Base-by-base conservation (phyloP, 2,888 invertebrate genomes). In the Papilio gigon region DNA sequence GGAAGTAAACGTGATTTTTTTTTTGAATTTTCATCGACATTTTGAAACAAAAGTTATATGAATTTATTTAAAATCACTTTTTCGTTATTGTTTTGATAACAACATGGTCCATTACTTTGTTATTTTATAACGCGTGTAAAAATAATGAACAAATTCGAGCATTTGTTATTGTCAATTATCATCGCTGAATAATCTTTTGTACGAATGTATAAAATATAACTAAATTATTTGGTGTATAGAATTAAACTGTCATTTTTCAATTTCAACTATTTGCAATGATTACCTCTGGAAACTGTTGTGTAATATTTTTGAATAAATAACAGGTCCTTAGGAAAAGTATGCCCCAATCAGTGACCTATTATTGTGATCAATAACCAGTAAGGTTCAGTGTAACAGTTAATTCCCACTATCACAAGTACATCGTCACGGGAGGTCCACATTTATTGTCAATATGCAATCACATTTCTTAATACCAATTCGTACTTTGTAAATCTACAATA, bases 141-240 rank as follows among this genome's bases (percentile, higher is more conserved):
- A 40, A 37, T 22, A 2, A 25, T 6, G 12, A 30, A 61, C 20
- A 12, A 37, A 25, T 9, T 42, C n/a, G 17, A 60, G 60, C 64
- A 50, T 68, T 65, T 60, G 40, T 69, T 37, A 62, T 35, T 69
- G 68, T 69, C 68, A 69, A 65, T 65, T 69, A 25, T 60, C 27
- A 22, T 59, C 40, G 50, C 44, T n/a, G 37, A 59, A 56, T 17
- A 9, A 9, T 40, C 11, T 17, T 35, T 37, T 67, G 35, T 58
- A 63, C 20, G 5, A 37, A 37, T 22, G n/a, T 56, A 53, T 56
- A 56, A n/a, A 53, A 25, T 64, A 9, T 17, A 27, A 14, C n/a
- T 33, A 50, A 56, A 56, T 30, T 56, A 30, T 30, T 30, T 30
- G 53, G 17, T 56, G 30, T 56, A 17, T 56, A 20, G 35, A 37